phyloP scores from a whole-genome alignment of 2,888 invertebrate species.

The Drosophila monieri region DNA sequence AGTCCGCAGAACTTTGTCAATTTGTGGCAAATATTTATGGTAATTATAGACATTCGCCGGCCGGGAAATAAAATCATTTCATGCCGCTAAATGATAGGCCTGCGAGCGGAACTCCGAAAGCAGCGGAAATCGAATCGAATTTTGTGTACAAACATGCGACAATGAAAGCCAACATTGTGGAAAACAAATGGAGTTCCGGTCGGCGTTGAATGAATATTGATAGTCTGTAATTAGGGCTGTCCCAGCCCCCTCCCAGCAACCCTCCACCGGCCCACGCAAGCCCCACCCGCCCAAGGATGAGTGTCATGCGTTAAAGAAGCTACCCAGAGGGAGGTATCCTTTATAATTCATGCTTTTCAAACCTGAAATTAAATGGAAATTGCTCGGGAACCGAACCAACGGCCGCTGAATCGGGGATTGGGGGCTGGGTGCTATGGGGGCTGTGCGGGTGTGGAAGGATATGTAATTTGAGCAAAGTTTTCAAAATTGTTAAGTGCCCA shows the following conservation, averaged over 20 bases:
- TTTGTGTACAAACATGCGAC: constrained; percentile 79
- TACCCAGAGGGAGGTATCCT: constrained; percentile 23
- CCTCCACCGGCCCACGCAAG: too few species aligned
- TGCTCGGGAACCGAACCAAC: constrained; percentile 66
- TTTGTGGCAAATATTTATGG: constrained; percentile 66
- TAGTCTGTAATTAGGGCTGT: constrained; percentile 49
- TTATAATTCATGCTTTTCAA: constrained; percentile 68
- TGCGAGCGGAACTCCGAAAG: neutral
- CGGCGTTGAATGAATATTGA: constrained; percentile 19
- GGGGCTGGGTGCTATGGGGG: constrained; percentile 9
- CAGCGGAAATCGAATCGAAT: constrained; percentile 43
- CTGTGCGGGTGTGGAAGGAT: constrained; percentile 59
- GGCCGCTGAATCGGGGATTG: constrained; percentile 14
- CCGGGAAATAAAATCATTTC: constrained; percentile 69
- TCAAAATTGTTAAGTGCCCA: constrained; percentile 60
- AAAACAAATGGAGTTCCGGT: constrained; percentile 67
- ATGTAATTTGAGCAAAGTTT: constrained; percentile 70
- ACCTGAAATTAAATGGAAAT: constrained; percentile 65
- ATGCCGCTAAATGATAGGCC: constrained; percentile 32
- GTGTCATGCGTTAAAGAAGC: constrained; percentile 70
- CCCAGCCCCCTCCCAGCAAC: neutral
- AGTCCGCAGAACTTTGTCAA: constrained; percentile 23
- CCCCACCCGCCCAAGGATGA: constrained; percentile 51
- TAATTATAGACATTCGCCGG: constrained; percentile 66
- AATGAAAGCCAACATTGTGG: constrained; percentile 72